phyloP scores from a whole-genome alignment of 2,797 vertebrate species.

The Hapalemur alaotrensis region DNA sequence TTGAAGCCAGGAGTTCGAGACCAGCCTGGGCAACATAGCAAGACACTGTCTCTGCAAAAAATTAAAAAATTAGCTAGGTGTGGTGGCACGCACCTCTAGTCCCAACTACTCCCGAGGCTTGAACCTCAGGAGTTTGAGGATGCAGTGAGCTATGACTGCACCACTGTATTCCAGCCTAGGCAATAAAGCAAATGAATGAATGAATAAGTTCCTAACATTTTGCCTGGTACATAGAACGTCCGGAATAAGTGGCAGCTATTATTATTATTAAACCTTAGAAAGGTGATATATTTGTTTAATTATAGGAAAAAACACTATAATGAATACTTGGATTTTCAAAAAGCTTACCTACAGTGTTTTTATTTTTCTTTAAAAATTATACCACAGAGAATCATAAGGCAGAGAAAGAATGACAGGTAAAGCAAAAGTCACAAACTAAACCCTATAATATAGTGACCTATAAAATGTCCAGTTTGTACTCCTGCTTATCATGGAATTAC shows the following conservation, averaged over 20 bases:
- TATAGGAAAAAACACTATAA: background rate
- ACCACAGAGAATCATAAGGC: background rate
- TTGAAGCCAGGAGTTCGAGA: no score
- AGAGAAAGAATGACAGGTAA: background rate
- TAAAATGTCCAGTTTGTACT: background rate
- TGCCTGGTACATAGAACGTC: background rate
- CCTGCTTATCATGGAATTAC: background rate
- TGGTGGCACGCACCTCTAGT: no score
- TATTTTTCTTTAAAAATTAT: background rate
- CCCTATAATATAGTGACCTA: background rate
- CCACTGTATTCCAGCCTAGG: no score
- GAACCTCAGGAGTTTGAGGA: no score
- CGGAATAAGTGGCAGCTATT: background rate
- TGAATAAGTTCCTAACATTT: background rate
- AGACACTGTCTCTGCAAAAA: no score
- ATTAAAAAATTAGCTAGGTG: no score
- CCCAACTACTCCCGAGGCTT: no score
- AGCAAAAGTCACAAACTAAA: background rate
- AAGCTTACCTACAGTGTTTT: background rate
- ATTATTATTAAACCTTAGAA: background rate
- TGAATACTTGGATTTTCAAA: background rate
- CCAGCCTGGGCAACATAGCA: no score
- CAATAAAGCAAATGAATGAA: no score
- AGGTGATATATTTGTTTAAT: background rate
- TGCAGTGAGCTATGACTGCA: no score